Evolutionary conservation across 2,888 invertebrate genomes (phyloP).

Genomic region (Pherbina coryleti): DNA sequence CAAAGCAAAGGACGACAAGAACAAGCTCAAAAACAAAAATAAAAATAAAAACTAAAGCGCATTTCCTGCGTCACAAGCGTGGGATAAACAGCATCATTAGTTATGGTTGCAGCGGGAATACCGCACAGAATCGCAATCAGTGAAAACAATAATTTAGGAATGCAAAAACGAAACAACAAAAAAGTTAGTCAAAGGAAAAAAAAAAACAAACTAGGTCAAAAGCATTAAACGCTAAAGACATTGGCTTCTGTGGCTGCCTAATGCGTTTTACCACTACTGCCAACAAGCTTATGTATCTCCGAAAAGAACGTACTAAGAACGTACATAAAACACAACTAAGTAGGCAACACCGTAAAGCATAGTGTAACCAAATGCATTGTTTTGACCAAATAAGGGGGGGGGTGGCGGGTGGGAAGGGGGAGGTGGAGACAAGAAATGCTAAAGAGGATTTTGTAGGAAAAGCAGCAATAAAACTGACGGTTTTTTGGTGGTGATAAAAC

Average conservation of each 20-base stretch:
- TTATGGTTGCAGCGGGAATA: slow-evolving; percentile 15
- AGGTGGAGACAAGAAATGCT: background rate
- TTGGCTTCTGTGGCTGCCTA: slow-evolving; percentile 16
- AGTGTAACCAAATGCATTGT: slow-evolving; percentile 14
- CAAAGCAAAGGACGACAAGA: background rate
- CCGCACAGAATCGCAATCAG: slow-evolving; percentile 33
- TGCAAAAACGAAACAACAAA: background rate
- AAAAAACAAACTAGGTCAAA: slow-evolving; percentile 30
- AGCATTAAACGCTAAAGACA: slow-evolving; percentile 32
- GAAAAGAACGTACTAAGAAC: background rate
- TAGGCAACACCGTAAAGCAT: background rate
- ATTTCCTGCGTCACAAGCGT: background rate
- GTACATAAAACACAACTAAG: background rate
- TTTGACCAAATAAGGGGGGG: background rate
- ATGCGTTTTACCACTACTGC: background rate
- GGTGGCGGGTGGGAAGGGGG: too few species aligned
- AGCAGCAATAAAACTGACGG: background rate
- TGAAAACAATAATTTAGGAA: slow-evolving; percentile 27
- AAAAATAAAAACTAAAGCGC: too few species aligned
- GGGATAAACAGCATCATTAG: slow-evolving; percentile 35
- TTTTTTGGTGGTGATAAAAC: background rate
- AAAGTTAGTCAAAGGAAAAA: background rate
- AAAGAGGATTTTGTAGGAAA: background rate
- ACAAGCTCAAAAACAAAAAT: background rate
- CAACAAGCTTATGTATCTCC: background rate